Conservation (phyloP, 2,888 invertebrate species). For the Microctonus hyperodae region DNA sequence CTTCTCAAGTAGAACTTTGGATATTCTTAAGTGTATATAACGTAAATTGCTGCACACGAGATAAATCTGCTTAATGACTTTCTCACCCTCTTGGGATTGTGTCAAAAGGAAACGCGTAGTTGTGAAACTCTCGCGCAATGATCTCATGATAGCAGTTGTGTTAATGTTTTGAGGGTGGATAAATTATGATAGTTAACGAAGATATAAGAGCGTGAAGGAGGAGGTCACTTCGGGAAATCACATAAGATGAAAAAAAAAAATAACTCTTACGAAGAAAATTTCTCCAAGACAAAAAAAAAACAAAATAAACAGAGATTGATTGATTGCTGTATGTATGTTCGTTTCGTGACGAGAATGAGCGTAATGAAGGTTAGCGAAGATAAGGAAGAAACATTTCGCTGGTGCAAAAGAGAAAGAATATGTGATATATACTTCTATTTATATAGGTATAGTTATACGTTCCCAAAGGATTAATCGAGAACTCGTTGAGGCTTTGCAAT, state of each 20-base stretch:
- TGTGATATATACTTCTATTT: background rate
- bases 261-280: slow-evolving; percentile 4
- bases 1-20: background rate
- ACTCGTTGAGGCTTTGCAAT: slow-evolving; percentile 42
- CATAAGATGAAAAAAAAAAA: slow-evolving; percentile 3
- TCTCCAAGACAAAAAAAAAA: background rate
- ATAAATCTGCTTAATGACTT: background rate
- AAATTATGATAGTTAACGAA: slow-evolving; percentile 23
- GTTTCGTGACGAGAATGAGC: background rate
- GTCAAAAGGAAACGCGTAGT: background rate
- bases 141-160: slow-evolving; percentile 1
- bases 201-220: slow-evolving; percentile 11
- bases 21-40: background rate
- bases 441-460: background rate
- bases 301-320: background rate
- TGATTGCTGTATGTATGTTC: slow-evolving; percentile 15
- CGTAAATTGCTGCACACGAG: background rate
- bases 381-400: background rate
- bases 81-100: background rate
- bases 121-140: background rate
- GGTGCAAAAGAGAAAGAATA: background rate
- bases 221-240: slow-evolving; percentile 11
- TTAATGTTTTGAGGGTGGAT: slow-evolving; percentile 1
- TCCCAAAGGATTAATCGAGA: slow-evolving; percentile 49
- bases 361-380: background rate